phyloP scores from a whole-genome alignment of 1,140 invertebrate genomes.

The Himalopsyche phryganea region DNA sequence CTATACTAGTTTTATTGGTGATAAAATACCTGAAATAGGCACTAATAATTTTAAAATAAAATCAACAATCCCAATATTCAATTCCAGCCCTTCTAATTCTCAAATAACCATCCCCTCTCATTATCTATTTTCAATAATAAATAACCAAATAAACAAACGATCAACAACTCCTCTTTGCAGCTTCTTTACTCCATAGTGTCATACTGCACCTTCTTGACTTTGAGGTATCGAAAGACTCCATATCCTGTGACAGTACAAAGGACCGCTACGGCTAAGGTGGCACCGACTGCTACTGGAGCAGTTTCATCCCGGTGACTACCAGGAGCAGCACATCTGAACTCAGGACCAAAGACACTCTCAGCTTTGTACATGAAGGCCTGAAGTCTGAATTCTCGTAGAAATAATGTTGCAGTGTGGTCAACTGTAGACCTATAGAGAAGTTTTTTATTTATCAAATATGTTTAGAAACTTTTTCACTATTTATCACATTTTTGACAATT shows the following conservation, averaged over 20 bases:
- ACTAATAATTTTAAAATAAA: not conserved
- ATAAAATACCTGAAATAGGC: too few species aligned
- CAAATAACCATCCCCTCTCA: not conserved
- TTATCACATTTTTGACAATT: too few species aligned
- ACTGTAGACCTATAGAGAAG: conserved; percentile 36
- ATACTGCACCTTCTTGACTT: conserved; percentile 87
- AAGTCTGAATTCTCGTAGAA: conserved; percentile 55
- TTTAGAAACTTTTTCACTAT: not conserved
- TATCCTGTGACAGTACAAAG: conserved; percentile 79
- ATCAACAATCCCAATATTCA: not conserved
- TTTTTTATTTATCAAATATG: conserved; percentile 2
- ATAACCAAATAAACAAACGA: not conserved
- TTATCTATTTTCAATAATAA: not conserved
- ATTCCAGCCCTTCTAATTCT: too few species aligned
- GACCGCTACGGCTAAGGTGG: conserved; percentile 76
- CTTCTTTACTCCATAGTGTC: conserved; percentile 81
- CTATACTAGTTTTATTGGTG: too few species aligned
- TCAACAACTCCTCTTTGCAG: not conserved
- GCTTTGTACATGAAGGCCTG: conserved; percentile 61
- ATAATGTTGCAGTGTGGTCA: conserved; percentile 53
- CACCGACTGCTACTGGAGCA: conserved; percentile 82
- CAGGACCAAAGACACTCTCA: conserved; percentile 54
- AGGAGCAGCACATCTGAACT: conserved; percentile 55
- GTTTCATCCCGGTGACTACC: conserved; percentile 68
- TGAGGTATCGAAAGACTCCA: conserved; percentile 81